Base-by-base conservation (phyloP, 2,888 invertebrate genomes). In the Caenorhabditis sp. region DNA sequence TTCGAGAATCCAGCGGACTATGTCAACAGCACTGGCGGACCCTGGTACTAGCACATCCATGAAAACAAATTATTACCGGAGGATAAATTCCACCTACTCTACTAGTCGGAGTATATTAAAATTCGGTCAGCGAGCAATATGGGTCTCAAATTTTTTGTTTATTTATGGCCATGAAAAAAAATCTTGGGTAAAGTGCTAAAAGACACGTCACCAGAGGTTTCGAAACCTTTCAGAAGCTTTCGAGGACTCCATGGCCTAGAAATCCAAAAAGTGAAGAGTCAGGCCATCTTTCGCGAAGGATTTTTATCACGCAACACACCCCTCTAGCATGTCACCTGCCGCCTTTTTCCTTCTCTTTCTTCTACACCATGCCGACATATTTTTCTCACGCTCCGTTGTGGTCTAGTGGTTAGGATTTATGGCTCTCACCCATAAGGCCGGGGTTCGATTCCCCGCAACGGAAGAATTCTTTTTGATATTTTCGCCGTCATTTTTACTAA, bases 381-480 rank as follows among this genome's bases (percentile, higher is more conserved):
- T 8, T 51, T n/a, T 8, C 12, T 8, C 64, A 54, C 38, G 41
- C 70, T 80, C 80, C 72, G 80, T 80, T 77, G 79, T 85, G 82
- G 82, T 83, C 85, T 85, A 85, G 85, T 85, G 85, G 85, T 85
- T 85, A 85, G 83, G 85, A 85, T 85, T 85, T 85, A 79, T 81
- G 84, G 85, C 85, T 85, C 84, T 85, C 85, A 85, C 84, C 81
- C 85, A 82, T 79, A 85, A 84, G 84, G 84, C 84, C 84, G 72
- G 85, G 83, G 85, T 85, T 85, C 85, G 85, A 85, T 82, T 85
- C 82, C 85, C 82, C 72, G 80, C 80, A 83, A 72, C 79, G 80
- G 79, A 85, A 82, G 41, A 72, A 54, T 38, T 22, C 31, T 59
- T 56, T 26, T 8, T 24, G 38, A 26, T 51, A 6, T 68, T 72